These are phyloP conservation scores for Megathymus violae DNA, from an alignment of 1,140 invertebrate species.

Conservation along the genomic window DNA sequence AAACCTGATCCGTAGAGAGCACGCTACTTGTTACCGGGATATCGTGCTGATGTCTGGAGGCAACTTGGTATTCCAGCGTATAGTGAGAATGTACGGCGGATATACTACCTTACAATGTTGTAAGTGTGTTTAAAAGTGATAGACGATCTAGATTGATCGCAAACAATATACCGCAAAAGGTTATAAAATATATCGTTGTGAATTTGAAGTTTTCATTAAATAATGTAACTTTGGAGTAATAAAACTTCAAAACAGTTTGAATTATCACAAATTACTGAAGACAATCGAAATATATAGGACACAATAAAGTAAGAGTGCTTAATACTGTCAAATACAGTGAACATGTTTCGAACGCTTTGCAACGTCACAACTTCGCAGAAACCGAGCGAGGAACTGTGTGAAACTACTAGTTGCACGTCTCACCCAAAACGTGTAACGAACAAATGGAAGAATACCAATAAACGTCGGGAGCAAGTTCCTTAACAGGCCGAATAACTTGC, in stretches of 20 bases:
- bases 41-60: constrained; percentile 15
- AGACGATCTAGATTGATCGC: not conserved
- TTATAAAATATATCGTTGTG: no score
- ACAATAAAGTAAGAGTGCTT: constrained; percentile 6
- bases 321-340: not conserved
- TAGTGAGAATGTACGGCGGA: not conserved
- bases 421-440: not conserved
- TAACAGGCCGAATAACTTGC: no score
- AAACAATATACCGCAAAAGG: not conserved
- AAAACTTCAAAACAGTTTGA: no score
- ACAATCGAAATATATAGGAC: constrained; percentile 1
- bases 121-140: not conserved
- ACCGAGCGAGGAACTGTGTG: not conserved
- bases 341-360: not conserved
- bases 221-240: no score
- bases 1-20: constrained; percentile 50
- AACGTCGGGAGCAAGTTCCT: no score
- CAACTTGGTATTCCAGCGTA: constrained; percentile 9
- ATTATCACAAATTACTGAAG: not conserved
- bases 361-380: constrained; percentile 1
- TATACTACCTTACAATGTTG: not conserved
- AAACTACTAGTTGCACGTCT: not conserved
- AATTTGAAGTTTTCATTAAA: no score
- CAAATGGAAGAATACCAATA: not conserved
- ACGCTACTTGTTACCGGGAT: constrained; percentile 31